Evolutionary conservation across 2,888 invertebrate species (phyloP).

Genomic region (Masnerella sp.): DNA sequence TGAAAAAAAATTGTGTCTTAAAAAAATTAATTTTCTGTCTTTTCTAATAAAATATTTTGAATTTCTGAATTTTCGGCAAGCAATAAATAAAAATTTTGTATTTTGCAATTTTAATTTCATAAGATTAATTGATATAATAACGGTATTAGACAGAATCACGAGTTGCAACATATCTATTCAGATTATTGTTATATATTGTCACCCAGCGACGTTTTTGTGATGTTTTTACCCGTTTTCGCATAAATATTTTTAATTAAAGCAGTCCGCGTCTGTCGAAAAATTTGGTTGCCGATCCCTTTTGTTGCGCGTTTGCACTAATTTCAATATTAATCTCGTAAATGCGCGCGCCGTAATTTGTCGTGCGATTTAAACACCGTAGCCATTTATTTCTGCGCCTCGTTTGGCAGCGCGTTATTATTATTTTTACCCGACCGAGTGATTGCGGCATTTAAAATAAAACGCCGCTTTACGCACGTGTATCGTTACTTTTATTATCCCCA

Average conservation of each 20-base stretch:
- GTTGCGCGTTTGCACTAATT: slow-evolving; percentile 26
- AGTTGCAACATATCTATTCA: too few species aligned
- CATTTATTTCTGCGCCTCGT: slow-evolving; percentile 27
- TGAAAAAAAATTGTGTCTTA: too few species aligned
- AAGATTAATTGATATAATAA: too few species aligned
- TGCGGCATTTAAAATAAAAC: slow-evolving; percentile 42
- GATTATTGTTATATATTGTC: too few species aligned
- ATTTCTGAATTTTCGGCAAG: too few species aligned
- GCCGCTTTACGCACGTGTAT: slow-evolving; percentile 27
- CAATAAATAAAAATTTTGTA: too few species aligned
- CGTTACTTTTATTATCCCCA: slow-evolving; percentile 53
- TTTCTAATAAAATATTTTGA: too few species aligned
- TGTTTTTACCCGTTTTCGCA: too few species aligned
- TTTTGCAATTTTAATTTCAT: too few species aligned
- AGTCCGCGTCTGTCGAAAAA: background rate
- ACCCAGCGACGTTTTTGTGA: too few species aligned
- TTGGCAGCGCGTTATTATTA: slow-evolving; percentile 37
- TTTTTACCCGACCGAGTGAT: slow-evolving; percentile 22
- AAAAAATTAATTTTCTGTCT: too few species aligned
- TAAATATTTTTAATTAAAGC: slow-evolving; percentile 46
- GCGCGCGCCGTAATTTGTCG: slow-evolving; percentile 27
- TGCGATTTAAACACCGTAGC: slow-evolving; percentile 16
- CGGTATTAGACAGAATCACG: too few species aligned
- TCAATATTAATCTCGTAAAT: slow-evolving; percentile 38
- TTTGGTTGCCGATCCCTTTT: background rate